Conservation (phyloP, 1,140 invertebrate species). For the Sitophilus oryzae region DNA sequence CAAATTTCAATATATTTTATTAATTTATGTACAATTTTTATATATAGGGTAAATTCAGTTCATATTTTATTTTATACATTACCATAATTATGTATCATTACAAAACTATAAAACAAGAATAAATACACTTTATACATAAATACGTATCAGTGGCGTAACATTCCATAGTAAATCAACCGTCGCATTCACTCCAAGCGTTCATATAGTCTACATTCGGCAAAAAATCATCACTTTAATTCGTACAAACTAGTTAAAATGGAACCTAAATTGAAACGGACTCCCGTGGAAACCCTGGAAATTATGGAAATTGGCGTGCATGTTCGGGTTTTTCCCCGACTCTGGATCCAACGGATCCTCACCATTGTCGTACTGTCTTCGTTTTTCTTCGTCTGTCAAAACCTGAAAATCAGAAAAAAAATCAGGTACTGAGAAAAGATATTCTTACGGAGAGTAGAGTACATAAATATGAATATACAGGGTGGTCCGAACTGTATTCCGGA, state of each 20-base stretch:
- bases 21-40: too few relatives aligned
- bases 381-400: slow-evolving; percentile 76
- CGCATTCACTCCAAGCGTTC: neutral
- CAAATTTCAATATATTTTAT: too few relatives aligned
- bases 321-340: slow-evolving; percentile 63
- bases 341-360: slow-evolving; percentile 98
- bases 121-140: neutral
- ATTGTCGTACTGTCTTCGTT: slow-evolving; percentile 85
- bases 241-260: slow-evolving; percentile 71
- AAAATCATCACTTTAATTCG: neutral
- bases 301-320: slow-evolving; percentile 61
- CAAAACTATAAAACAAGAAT: neutral
- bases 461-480: too few relatives aligned
- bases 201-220: neutral
- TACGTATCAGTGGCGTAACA: neutral
- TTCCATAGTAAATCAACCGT: neutral
- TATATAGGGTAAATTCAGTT: too few relatives aligned
- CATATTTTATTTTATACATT: too few relatives aligned
- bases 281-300: slow-evolving; percentile 83
- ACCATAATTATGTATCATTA: too few relatives aligned
- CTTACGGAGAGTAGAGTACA: neutral
- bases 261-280: slow-evolving; percentile 92
- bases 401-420: slow-evolving; percentile 38
- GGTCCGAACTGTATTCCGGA: too few relatives aligned
- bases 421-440: neutral